Evolutionary conservation across 2,888 invertebrate genomes (phyloP).

Genomic region (Didymodactylos carnosus): DNA sequence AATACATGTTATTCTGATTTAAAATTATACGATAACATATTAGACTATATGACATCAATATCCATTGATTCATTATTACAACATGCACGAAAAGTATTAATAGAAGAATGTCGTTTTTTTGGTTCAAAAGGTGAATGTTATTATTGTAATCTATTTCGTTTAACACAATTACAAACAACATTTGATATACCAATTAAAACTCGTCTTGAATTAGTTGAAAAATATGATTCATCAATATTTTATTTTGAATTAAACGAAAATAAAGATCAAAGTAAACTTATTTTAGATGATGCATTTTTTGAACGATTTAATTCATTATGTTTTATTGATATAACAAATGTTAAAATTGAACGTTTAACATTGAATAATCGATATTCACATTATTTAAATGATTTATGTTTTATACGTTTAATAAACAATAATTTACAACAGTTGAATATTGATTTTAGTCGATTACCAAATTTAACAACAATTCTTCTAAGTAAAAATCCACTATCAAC

Average conservation of each 20-base stretch:
- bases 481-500: neutral
- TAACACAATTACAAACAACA: neutral
- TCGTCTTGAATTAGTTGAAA: neutral
- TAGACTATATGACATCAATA: no score
- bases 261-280: neutral
- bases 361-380: neutral
- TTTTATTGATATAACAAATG: neutral
- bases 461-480: neutral
- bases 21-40: no score
- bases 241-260: neutral
- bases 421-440: neutral
- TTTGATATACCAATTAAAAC: neutral
- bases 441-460: neutral
- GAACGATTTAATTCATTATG: neutral
- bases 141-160: neutral
- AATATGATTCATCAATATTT: neutral
- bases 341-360: neutral
- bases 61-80: no score
- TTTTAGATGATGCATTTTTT: neutral
- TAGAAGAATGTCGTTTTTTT: neutral
- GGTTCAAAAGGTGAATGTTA: neutral
- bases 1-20: no score
- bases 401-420: conserved; percentile 3
- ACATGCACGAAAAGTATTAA: no score
- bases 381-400: neutral